Conservation (phyloP, 2,113 vertebrate genomes). For the Colossoma macropomum region DNA sequence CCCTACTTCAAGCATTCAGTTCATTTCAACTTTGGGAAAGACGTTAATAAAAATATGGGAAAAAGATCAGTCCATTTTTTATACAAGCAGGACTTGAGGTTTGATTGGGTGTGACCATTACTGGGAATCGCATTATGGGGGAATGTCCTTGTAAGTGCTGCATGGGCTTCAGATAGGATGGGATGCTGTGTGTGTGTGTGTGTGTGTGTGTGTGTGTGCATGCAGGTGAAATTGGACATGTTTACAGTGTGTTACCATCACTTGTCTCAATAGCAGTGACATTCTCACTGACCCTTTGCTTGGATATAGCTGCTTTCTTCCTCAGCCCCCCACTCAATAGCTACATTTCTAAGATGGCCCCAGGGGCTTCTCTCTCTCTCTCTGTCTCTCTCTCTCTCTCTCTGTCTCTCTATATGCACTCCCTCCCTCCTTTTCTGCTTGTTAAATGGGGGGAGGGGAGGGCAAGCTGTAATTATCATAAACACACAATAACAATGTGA, state of each 20-base stretch:
- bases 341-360: constrained; percentile 77
- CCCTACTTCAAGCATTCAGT: constrained; percentile 53
- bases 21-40: constrained; percentile 46
- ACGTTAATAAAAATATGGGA: neutral
- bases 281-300: constrained; percentile 62
- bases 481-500: constrained; percentile 77
- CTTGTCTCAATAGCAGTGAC: constrained; percentile 76
- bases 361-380: constrained; percentile 57
- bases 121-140: constrained; percentile 39
- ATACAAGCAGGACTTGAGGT: neutral
- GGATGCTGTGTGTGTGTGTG: neutral
- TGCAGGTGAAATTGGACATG: constrained; percentile 65
- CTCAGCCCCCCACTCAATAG: constrained; percentile 64
- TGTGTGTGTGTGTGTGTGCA: constrained; percentile 30
- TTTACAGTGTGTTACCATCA: constrained; percentile 73
- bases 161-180: neutral
- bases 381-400: constrained; percentile 4
- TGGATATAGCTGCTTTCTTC: constrained; percentile 65
- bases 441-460: constrained; percentile 71
- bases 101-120: neutral
- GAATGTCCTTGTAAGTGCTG: neutral
- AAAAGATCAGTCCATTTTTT: constrained; percentile 48
- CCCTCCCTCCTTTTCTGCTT: constrained; percentile 63
- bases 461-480: constrained; percentile 82
- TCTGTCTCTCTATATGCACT: constrained; percentile 5